Percentiles rank a stretch among this genome's conserved stretches.
phyloP scores from a whole-genome alignment of 2,888 invertebrate genomes.

The Cistogaster globosa region DNA sequence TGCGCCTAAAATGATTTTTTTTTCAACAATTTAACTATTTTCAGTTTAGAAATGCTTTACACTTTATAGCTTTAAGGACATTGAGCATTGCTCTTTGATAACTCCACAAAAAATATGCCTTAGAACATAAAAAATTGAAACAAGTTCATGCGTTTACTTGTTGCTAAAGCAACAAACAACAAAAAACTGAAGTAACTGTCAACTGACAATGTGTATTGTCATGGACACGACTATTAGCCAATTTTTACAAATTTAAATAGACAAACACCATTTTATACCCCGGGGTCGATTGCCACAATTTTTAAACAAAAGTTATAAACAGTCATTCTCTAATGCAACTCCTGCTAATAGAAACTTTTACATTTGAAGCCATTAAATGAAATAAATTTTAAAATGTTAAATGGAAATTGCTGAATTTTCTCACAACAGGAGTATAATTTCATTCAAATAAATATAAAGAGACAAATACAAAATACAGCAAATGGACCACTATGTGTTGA shows the following conservation, averaged over 20 bases:
- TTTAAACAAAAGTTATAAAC: slow-evolving; percentile 26
- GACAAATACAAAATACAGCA: slow-evolving; percentile 11
- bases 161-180: slow-evolving; percentile 3
- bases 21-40: background rate
- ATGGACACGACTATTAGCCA: slow-evolving; percentile 25
- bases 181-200: slow-evolving; percentile 28
- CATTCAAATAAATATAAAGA: background rate
- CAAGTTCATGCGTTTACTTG: slow-evolving; percentile 36
- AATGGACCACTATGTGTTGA: slow-evolving; percentile 12
- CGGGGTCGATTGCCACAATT: background rate
- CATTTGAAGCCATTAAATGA: slow-evolving; percentile 19
- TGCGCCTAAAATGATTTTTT: too few species aligned
- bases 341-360: background rate
- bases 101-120: background rate
- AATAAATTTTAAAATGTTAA: slow-evolving; percentile 39
- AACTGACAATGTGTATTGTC: slow-evolving; percentile 37
- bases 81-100: background rate
- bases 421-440: background rate
- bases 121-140: slow-evolving; percentile 18
- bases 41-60: background rate
- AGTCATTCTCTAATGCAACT: background rate
- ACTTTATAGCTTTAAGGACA: background rate
- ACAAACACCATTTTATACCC: background rate
- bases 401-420: slow-evolving; percentile 43
- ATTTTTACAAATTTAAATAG: slow-evolving; percentile 27